These are phyloP conservation scores for Chirona hameri DNA, from an alignment of 2,888 invertebrate genomes.

Conservation along the genomic window DNA sequence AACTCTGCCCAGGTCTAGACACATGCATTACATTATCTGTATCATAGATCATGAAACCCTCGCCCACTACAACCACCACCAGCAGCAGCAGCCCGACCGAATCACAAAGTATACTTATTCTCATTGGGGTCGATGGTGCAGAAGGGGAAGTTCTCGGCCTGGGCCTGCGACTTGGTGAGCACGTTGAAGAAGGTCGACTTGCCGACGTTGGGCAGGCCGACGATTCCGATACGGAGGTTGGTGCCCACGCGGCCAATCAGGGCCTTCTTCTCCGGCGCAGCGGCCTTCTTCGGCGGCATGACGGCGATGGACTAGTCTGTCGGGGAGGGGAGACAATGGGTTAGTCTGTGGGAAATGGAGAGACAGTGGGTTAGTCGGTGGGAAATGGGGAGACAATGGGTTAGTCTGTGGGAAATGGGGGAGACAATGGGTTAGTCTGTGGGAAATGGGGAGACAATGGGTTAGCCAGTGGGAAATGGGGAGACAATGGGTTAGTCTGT, in stretches of 20 bases:
- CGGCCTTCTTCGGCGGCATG: conserved; percentile 70
- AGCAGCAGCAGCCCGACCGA: too few relatives aligned
- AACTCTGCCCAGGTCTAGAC: too few relatives aligned
- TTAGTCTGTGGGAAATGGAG: too few relatives aligned
- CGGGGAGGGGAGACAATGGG: neutral
- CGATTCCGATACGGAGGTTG: conserved; percentile 93
- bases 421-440: too few relatives aligned
- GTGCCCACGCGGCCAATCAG: conserved; percentile 93
- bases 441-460: too few relatives aligned
- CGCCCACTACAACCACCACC: too few relatives aligned
- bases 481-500: too few relatives aligned
- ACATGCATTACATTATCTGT: too few relatives aligned
- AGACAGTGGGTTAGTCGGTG: neutral
- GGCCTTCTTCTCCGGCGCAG: conserved; percentile 73
- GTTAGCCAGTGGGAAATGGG: too few relatives aligned
- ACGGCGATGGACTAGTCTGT: neutral
- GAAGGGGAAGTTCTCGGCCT: conserved; percentile 99
- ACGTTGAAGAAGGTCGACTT: conserved; percentile 99
- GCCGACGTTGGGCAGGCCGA: conserved; percentile 95
- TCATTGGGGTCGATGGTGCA: conserved; percentile 99
- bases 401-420: too few relatives aligned
- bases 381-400: too few relatives aligned
- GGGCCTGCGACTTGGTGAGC: conserved; percentile 92
- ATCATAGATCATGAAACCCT: too few relatives aligned
- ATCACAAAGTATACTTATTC: conserved; percentile 76